A percentile compares a stretch with the other conserved stretches of the same genome.
These are phyloP conservation scores for Argya squamiceps DNA, from an alignment of 2,797 vertebrate species.

Conservation along the genomic window DNA sequence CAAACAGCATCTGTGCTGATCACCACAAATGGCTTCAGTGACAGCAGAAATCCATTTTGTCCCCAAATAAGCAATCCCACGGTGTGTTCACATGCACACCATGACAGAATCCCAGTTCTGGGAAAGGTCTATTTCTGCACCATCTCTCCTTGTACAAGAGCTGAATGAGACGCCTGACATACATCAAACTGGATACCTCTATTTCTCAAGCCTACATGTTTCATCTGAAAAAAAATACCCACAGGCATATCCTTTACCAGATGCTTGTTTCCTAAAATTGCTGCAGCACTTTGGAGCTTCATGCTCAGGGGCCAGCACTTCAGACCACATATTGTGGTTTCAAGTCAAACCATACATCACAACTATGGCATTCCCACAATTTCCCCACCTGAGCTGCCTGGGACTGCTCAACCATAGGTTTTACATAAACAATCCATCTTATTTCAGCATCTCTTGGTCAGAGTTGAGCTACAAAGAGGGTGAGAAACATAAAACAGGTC, in stretches of 20 bases:
- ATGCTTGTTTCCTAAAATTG: background rate
- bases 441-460: background rate
- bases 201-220: background rate
- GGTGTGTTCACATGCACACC: background rate
- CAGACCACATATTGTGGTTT: background rate
- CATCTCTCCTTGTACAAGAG: background rate
- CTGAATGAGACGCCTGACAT: background rate
- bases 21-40: background rate
- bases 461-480: background rate
- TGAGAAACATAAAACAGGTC: background rate
- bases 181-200: background rate
- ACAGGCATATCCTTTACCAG: background rate
- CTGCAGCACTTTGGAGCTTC: background rate
- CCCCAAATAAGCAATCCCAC: fast-evolving
- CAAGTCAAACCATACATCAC: conserved; percentile 4
- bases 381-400: background rate
- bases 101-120: background rate
- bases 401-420: background rate
- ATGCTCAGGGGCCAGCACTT: background rate
- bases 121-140: background rate
- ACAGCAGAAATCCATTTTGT: background rate
- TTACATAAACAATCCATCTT: background rate
- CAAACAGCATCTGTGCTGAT: background rate
- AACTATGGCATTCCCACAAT: conserved; percentile 20
- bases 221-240: background rate